Evolutionary conservation across 1,140 invertebrate species (phyloP), one percentile per base, ranked within the genome.

Genomic region (Macrocentrus cingulum): DNA sequence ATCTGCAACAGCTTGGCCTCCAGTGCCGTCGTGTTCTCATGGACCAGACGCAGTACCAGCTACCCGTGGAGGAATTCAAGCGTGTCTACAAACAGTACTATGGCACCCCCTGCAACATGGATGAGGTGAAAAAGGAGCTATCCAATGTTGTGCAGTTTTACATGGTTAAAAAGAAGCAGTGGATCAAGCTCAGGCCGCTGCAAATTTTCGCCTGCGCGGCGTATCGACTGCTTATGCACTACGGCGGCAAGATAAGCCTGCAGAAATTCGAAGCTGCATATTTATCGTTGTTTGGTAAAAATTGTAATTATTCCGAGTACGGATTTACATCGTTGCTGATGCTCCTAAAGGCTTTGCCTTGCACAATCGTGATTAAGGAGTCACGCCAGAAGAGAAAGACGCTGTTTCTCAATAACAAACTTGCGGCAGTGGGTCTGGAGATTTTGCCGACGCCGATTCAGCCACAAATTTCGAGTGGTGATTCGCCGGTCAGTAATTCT

Each of bases 131-230:
- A 39, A 76, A 82, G 51, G 77, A 84, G 59, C 68, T 86, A 4
- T 56, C 71, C 4, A 73, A 80, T 49, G 77, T 81, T 62, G 74
- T 85, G 45, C 59, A 55, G 61, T 51, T 70, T 51, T 45, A 15
- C n/a, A 39, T 34, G 20, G 13, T 52, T 66, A 44, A 72, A 8
- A 72, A 71, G 4, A 75, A 81, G 23, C 60, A 67, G 2, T 73
- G 69, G 19, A 78, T 88, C 13, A 77, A 83, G 60, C 69, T 89
- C 13, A 82, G 78, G 2, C 76, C 81, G 2, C 66, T 87, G 16
- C 81, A 86, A 63, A 68, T 79, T 32, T 84, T 88, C 52, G 84
- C 84, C 0, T 79, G 83, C 44, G 79, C 87, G 61, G 67, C 86
- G 7, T 80, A 85, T 61, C 70, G 77, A 13, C 70, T 88, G 7